These are phyloP conservation scores for Nannoperca obscura DNA, from an alignment of 2,797 vertebrate genomes.

Conservation along the genomic window DNA sequence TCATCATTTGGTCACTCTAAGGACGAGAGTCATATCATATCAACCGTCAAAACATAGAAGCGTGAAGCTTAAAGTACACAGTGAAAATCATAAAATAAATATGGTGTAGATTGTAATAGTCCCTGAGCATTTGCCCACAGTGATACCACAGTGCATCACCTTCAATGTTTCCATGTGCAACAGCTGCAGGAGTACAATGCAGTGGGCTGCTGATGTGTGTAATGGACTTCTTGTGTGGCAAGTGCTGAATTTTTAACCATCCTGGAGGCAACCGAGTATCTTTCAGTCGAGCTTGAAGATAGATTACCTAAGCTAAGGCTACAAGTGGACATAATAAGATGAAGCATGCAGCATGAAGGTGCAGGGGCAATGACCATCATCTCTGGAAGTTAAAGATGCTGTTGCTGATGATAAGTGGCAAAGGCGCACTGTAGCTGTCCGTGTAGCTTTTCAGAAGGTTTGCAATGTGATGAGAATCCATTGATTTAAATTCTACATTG, in stretches of 20 bases:
- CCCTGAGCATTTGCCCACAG: slow-evolving; percentile 35
- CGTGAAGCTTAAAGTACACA: slow-evolving; percentile 7
- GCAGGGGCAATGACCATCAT: not conserved
- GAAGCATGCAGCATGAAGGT: too few relatives aligned
- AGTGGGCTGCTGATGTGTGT: slow-evolving; percentile 38
- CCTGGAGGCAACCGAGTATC: slow-evolving; percentile 13
- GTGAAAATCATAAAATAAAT: slow-evolving; percentile 44
- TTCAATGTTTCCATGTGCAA: slow-evolving; percentile 38
- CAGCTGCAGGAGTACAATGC: slow-evolving; percentile 19
- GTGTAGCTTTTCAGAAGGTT: not conserved
- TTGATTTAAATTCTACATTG: not conserved
- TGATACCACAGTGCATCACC: slow-evolving; percentile 13
- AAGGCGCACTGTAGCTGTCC: not conserved
- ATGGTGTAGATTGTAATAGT: slow-evolving; percentile 15
- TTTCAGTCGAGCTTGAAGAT: slow-evolving; percentile 33
- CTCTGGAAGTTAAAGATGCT: not conserved
- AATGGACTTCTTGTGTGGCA: slow-evolving; percentile 40
- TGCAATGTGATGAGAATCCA: not conserved
- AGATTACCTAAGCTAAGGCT: slow-evolving; percentile 11
- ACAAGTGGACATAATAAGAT: not conserved
- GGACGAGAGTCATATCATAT: not conserved
- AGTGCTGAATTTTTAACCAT: slow-evolving; percentile 54
- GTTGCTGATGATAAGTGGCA: not conserved
- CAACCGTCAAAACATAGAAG: slow-evolving; percentile 7
- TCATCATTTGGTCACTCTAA: slow-evolving; percentile 6